Evolutionary conservation across 2,113 vertebrate genomes (phyloP), one percentile per base, ranked within the genome.

Genomic region (Carlito syrichta): DNA sequence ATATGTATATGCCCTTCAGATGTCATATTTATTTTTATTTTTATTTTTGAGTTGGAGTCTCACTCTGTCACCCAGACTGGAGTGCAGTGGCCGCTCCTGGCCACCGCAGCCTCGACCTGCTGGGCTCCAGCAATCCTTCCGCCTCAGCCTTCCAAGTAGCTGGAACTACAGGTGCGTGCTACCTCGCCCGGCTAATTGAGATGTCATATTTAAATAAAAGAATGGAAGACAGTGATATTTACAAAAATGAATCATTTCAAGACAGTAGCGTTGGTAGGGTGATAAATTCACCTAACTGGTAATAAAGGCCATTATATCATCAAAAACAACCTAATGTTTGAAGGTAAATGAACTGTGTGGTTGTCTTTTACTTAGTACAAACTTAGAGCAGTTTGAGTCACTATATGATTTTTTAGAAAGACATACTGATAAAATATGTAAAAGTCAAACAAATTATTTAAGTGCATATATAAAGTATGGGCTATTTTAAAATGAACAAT

Each of bases 401-500:
- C 97, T 98, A 89, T 96, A 20, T 96, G 78, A 91, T 40, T 96
- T 98, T 92, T 91, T 96, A 95, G 95, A 52, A 94, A 96, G 92
- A 97, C 0, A 95, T 89, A 92, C 56, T 94, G 94, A 96, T 98
- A 97, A 97, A 97, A 96, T 97, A 98, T 16, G 97, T 89, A 96
- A 96, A 98, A 97, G 35, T 6, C 27, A 95, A 97, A 96, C 32
- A 71, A 86, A 97, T 96, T 97, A 95, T 91, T 96, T 96, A 95
- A 95, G 79, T 96, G 95, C 93, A 97, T 85, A 96, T 94, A 90
- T 84, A 95, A 97, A 4, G 32, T 96, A 95, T 62, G 94, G 96
- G 97, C 96, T 97, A 97, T 89, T 98, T 98, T 97, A 98, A 98
- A 98, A 98, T 98, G 97, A 98, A 98, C 87, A 56, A 66, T 86